Base-by-base conservation (phyloP, 2,888 invertebrate species). In the Willowsia nigromaculata region DNA sequence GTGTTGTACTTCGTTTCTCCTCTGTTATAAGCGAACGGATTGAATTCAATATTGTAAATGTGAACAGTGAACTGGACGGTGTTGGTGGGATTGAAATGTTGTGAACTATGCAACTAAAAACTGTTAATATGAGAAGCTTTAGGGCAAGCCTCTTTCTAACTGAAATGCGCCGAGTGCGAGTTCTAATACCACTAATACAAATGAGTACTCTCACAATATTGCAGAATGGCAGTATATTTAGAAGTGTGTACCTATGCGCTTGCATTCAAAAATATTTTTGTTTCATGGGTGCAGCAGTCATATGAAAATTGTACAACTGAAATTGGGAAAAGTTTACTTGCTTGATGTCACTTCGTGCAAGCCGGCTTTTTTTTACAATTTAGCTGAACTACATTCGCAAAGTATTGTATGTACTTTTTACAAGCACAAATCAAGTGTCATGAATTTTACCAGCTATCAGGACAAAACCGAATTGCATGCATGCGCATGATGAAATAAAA, bases 111-210 rank as follows among this genome's bases (percentile, higher is more conserved):
- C 15, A 59, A 59, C 40, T 59, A 53, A 59, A 76, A 76, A 76
- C 37, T 22, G 53, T 47, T 80, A 76, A 74, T 25, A 18, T 40
- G 59, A 71, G 56, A 65, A 53, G 71, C 81, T 87, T 71, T 62
- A 53, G 86, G 86, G 80, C 68, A 80, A 78, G 80, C 78, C 40
- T 78, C 53, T 68, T 59, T 83, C 18, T 47, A 6, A n/a, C 47
- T 78, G 40, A 78, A 78, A 78, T 18, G 78, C 30, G 30, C 40
- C 53, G 83, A 47, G 53, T 68, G 53, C 59, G 33, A 40, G 15
- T 25, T 25, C 13, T 22, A 59, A 62, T 82, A 43, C 62, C 25
- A 43, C 25, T 78, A 78, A 53, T 37, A 25, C 53, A 33, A 78
- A 37, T 18, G 15, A n/a, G 15, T 5, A 43, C 37, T 15, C 5